Evolutionary conservation across 2,888 invertebrate genomes (phyloP), one percentile per base, ranked within the genome.

Genomic region (Rotaria macrura): DNA sequence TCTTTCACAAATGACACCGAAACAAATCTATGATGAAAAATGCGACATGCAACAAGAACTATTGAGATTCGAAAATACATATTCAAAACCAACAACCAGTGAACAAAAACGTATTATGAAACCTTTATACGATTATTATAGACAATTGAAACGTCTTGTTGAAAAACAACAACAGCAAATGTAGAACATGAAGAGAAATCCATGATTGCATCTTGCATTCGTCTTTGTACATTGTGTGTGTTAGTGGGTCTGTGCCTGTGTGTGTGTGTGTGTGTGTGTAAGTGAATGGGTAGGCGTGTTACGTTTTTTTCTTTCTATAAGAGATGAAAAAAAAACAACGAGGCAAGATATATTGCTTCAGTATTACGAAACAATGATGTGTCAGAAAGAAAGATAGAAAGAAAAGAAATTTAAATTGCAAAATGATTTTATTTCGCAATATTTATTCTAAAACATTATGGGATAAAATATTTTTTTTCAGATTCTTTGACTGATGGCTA

Each of bases 51-150:
- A 65, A 65, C 65, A 65, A 65, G 65, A 65, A 29, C 29, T 65
- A 34, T 29, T 65, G 20, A 65, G 34, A 65, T 65, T 65, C 29
- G 65, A 65, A 65, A 34, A 79, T n/a, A 79, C 40, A 79, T 79
- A 79, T 79, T 79, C 79, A 10, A 79, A 79, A 43, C 79, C 79
- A 79, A 43, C 40, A n/a, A 79, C 79, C 23, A 43, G 43, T 40
- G 79, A 79, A 79, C 79, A 79, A 25, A 79, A 79, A 43, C 79
- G 43, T 43, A 79, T 79, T 79, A 79, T 79, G 79, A 79, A 79
- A 79, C 79, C 79, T n/a, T n/a, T 79, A 17, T 79, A 79, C 17
- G 79, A 79, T 79, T 79, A 79, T 79, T 79, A 79, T 79, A 9
- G 79, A 25, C 79, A 79, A 79, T 79, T 79, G 34, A 79, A 79